These are phyloP conservation scores for Grammomys surdaster DNA, from an alignment of 2,113 vertebrate genomes.

Conservation along the genomic window DNA sequence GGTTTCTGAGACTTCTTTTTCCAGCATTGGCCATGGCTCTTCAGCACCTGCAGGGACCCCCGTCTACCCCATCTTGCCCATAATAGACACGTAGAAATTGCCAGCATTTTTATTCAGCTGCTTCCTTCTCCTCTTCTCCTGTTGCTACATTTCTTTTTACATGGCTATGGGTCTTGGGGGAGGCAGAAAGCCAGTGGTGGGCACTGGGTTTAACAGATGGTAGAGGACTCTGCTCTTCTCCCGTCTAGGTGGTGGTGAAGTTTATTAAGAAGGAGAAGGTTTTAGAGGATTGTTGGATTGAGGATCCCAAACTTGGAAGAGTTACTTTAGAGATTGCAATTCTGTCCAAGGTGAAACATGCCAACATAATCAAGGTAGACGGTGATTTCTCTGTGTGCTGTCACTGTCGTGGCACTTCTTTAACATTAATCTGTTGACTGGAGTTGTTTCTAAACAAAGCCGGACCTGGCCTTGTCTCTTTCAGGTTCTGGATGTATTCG, in stretches of 20 bases:
- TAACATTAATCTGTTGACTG: rapidly evolving
- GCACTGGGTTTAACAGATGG: not conserved
- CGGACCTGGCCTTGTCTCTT: not conserved
- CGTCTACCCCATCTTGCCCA: rapidly evolving
- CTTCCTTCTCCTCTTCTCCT: rapidly evolving
- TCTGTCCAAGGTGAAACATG: constrained; percentile 91
- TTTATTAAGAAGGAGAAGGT: constrained; percentile 96
- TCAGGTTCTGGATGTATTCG: constrained; percentile 94
- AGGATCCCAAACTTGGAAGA: constrained; percentile 92
- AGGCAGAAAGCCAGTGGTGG: rapidly evolving
- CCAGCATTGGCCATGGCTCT: not conserved
- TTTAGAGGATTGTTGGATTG: constrained; percentile 94
- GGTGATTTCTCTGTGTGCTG: rapidly evolving
- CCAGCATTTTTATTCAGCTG: not conserved
- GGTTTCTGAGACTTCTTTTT: not conserved
- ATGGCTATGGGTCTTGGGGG: rapidly evolving
- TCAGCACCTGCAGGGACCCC: not conserved
- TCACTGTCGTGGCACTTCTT: rapidly evolving
- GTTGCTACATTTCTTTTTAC: not conserved
- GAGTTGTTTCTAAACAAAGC: not conserved
- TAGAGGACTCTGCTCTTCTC: not conserved
- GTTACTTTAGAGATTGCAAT: constrained; percentile 95
- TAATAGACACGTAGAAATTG: not conserved
- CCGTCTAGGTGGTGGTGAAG: constrained; percentile 92
- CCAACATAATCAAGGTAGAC: constrained; percentile 93